A percentile compares a stretch with the other conserved stretches of the same genome.
phyloP scores from a whole-genome alignment of 2,888 invertebrate species.

The Cataglyphis albicans region DNA sequence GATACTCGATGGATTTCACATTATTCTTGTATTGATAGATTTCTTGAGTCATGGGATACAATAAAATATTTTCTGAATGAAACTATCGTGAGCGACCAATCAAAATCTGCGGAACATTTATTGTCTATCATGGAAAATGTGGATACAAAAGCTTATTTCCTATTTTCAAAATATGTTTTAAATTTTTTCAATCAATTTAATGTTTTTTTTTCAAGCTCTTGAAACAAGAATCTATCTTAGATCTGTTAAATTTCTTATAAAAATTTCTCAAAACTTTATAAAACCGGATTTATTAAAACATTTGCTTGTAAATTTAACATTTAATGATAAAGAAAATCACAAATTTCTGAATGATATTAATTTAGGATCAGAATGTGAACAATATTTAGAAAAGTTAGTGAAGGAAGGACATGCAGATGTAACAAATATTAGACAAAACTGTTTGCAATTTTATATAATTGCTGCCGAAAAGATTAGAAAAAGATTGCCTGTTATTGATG shows the following conservation, averaged over 20 bases:
- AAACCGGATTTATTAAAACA: background rate
- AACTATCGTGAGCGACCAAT: background rate
- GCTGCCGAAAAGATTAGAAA: conserved; percentile 1
- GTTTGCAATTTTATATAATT: background rate
- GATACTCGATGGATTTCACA: background rate
- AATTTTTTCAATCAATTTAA: background rate
- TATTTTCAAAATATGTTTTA: conserved; percentile 8
- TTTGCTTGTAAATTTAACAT: background rate
- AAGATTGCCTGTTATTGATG: background rate
- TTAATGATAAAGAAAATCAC: background rate
- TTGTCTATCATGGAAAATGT: background rate
- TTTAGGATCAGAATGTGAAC: background rate
- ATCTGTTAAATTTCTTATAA: too few species aligned
- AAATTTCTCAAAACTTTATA: background rate
- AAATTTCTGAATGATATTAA: background rate
- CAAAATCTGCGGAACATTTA: background rate
- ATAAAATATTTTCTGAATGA: background rate
- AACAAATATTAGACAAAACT: background rate
- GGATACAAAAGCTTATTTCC: background rate
- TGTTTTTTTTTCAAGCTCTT: background rate
- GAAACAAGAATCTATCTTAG: too few species aligned
- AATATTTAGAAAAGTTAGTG: background rate
- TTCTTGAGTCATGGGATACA: background rate
- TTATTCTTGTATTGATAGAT: background rate
- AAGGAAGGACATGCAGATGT: background rate